phyloP scores from a whole-genome alignment of 2,888 invertebrate genomes.

The Drosophila cognata region DNA sequence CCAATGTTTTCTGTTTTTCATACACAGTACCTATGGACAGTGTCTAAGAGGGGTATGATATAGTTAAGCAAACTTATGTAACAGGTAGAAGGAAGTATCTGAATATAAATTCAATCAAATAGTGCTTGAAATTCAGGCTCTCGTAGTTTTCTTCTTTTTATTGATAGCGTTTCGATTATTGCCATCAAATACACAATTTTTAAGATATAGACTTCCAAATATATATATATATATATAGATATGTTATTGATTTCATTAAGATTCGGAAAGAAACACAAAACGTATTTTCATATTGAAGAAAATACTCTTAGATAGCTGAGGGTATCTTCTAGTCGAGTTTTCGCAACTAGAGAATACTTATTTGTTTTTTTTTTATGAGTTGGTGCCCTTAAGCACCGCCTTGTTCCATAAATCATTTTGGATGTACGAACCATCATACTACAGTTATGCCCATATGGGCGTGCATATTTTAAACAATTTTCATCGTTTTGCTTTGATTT shows the following conservation, averaged over 20 bases:
- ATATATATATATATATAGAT: not conserved
- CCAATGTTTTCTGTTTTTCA: constrained; percentile 45
- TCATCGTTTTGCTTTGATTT: constrained; percentile 44
- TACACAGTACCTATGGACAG: not conserved
- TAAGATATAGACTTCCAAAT: not conserved
- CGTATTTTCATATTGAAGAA: not conserved
- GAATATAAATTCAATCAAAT: not conserved
- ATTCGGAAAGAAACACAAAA: not conserved
- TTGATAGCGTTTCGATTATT: not conserved
- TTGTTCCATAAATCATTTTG: constrained; percentile 59
- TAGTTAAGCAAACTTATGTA: not conserved
- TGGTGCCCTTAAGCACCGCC: constrained; percentile 40
- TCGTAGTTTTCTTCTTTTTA: too few species aligned
- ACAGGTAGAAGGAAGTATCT: not conserved
- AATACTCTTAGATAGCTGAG: not conserved
- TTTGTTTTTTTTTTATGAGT: constrained; percentile 30
- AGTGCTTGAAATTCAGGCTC: not conserved
- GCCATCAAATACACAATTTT: not conserved
- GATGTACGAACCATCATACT: constrained; percentile 13
- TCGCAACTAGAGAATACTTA: not conserved
- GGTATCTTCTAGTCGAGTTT: not conserved
- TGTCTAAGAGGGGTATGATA: not conserved
- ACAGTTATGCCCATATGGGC: constrained; percentile 40
- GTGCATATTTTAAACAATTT: constrained; percentile 66
- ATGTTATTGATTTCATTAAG: not conserved